phyloP scores from a whole-genome alignment of 2,113 vertebrate genomes.

The Neogale vison region DNA sequence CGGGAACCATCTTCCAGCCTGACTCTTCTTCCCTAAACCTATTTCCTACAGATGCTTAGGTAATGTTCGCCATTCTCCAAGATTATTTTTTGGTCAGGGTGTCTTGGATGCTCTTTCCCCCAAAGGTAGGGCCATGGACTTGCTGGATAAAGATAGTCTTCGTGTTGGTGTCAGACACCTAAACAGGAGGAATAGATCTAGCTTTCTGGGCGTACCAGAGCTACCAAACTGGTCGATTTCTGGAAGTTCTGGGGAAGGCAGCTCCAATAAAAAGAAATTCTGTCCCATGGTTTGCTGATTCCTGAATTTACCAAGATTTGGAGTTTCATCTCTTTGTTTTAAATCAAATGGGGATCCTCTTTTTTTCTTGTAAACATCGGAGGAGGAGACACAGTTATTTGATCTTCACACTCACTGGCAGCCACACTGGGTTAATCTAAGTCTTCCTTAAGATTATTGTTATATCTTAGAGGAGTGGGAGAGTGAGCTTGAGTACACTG shows the following conservation, averaged over 20 bases:
- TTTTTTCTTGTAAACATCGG: not conserved
- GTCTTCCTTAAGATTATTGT: not conserved
- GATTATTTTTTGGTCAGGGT: not conserved
- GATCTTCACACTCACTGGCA: not conserved
- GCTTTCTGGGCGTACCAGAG: not conserved
- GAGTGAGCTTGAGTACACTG: not conserved
- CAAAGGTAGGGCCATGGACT: not conserved
- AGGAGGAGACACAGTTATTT: not conserved
- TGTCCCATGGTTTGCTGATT: not conserved
- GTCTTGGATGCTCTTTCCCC: not conserved
- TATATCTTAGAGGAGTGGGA: not conserved
- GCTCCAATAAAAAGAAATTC: not conserved
- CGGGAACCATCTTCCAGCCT: conserved; percentile 50
- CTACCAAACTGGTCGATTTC: not conserved
- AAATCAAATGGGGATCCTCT: not conserved
- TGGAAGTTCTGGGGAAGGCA: not conserved
- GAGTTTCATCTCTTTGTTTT: not conserved
- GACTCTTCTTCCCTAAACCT: conserved; percentile 54
- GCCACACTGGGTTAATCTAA: not conserved
- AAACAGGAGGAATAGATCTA: not conserved
- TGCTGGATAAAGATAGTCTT: not conserved
- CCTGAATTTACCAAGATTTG: not conserved
- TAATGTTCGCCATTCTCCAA: not conserved
- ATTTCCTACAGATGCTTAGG: conserved; percentile 36
- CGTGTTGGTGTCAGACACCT: not conserved